A percentile compares a stretch with the other conserved stretches of the same genome.
These are phyloP conservation scores for Solenopsis invicta DNA, from an alignment of 1,140 invertebrate species.

Conservation along the genomic window DNA sequence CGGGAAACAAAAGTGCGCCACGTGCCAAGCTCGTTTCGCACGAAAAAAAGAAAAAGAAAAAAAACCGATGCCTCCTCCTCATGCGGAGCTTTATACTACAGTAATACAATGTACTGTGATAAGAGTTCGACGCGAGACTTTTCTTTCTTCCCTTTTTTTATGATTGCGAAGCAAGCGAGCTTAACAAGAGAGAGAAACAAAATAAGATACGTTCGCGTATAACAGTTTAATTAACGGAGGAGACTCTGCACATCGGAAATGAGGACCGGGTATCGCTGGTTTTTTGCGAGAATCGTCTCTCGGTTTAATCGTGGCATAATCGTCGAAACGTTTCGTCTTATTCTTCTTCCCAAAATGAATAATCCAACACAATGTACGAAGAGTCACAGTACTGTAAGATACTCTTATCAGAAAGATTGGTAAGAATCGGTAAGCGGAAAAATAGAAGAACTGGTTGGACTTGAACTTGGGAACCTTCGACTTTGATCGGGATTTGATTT, in stretches of 20 bases:
- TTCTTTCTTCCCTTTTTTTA: conserved; percentile 64
- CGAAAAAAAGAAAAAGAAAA: conserved; percentile 58
- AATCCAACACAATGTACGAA: too few species aligned
- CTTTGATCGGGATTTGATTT: too few species aligned
- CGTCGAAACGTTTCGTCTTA: not conserved
- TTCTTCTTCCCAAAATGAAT: too few species aligned
- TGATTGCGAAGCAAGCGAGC: conserved; percentile 46
- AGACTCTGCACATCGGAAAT: conserved; percentile 1
- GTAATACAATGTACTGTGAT: conserved; percentile 79
- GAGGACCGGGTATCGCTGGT: not conserved
- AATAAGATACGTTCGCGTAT: conserved; percentile 15
- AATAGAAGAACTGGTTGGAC: too few species aligned
- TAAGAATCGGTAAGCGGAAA: too few species aligned
- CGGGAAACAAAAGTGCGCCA: conserved; percentile 55
- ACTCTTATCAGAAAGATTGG: too few species aligned
- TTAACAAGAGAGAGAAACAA: conserved; percentile 22
- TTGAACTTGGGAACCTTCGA: too few species aligned
- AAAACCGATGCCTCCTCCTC: too few species aligned
- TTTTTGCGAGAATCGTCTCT: conserved; percentile 5
- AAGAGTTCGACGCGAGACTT: conserved; percentile 74
- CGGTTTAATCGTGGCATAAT: not conserved
- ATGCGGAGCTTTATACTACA: conserved; percentile 76
- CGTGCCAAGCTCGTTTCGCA: conserved; percentile 68
- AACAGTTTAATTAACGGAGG: conserved; percentile 8
- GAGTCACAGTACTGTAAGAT: too few species aligned